Evolutionary conservation across 2,797 vertebrate genomes (phyloP).

Genomic region (Crossoptilon crossoptilon): DNA sequence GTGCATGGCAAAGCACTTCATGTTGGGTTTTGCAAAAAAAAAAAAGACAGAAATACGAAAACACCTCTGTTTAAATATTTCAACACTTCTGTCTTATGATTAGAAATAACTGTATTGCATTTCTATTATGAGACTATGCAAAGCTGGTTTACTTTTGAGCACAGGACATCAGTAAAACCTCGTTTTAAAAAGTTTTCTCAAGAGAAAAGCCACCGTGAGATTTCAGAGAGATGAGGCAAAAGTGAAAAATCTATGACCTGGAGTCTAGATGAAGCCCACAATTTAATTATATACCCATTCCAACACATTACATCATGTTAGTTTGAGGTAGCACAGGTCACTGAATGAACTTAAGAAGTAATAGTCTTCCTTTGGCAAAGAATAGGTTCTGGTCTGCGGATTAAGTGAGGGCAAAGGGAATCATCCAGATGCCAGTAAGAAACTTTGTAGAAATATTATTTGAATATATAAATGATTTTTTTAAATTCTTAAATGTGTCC

Average conservation of each 20-base stretch:
- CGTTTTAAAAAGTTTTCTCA: not conserved
- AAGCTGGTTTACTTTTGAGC: conserved; percentile 10
- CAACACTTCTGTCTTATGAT: not conserved
- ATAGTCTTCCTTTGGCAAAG: not conserved
- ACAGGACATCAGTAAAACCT: not conserved
- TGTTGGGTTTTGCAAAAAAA: not conserved
- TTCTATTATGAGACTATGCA: not conserved
- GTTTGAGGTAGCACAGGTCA: not conserved
- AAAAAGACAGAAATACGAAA: not conserved
- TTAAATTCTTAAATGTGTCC: not conserved
- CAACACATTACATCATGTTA: not conserved
- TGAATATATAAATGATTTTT: not conserved
- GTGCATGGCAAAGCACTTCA: not conserved
- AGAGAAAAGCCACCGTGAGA: not conserved
- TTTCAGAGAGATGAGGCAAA: not conserved
- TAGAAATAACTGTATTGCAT: not conserved
- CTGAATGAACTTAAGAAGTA: not conserved
- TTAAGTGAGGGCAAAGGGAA: not conserved
- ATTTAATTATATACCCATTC: not conserved
- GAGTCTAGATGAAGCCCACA: not conserved
- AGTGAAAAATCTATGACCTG: not conserved
- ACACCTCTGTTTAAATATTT: not conserved
- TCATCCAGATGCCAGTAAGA: not conserved
- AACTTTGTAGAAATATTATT: not conserved
- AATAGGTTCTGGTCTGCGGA: not conserved